Conservation (phyloP, 2,113 vertebrate genomes). For the Phylloscopus trochilus region DNA sequence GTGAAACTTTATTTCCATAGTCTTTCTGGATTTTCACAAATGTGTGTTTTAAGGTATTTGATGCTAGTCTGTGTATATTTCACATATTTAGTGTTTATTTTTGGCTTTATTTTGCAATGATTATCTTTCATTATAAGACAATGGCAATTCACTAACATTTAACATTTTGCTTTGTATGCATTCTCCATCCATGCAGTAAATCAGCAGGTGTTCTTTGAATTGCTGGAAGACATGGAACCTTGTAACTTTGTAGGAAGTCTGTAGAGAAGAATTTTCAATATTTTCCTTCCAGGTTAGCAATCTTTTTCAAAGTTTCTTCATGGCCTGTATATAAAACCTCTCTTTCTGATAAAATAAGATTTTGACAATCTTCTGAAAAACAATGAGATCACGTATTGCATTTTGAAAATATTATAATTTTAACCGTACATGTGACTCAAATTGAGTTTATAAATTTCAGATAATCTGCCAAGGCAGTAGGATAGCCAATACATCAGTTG, state of each 20-base stretch:
- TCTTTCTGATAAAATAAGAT: neutral
- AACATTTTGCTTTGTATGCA: neutral
- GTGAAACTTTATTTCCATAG: neutral
- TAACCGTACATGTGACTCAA: neutral
- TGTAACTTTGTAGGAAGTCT: neutral
- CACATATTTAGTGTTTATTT: neutral
- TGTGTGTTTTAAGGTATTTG: neutral
- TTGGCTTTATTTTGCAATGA: neutral
- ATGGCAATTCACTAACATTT: neutral
- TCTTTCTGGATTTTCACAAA: neutral
- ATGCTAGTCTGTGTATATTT: neutral
- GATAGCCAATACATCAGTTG: neutral
- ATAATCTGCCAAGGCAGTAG: neutral
- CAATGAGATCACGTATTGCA: rapidly evolving
- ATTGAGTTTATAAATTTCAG: neutral
- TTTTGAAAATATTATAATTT: neutral
- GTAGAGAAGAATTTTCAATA: neutral
- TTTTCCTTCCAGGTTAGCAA: neutral
- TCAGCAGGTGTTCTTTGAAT: neutral
- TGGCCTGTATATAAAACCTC: neutral
- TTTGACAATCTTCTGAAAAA: neutral
- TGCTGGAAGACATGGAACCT: neutral
- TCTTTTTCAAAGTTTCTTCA: neutral
- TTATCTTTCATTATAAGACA: neutral
- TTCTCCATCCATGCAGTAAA: neutral